phyloP scores from a whole-genome alignment of 2,888 invertebrate species.

The Rhagophthalmus giganteus region DNA sequence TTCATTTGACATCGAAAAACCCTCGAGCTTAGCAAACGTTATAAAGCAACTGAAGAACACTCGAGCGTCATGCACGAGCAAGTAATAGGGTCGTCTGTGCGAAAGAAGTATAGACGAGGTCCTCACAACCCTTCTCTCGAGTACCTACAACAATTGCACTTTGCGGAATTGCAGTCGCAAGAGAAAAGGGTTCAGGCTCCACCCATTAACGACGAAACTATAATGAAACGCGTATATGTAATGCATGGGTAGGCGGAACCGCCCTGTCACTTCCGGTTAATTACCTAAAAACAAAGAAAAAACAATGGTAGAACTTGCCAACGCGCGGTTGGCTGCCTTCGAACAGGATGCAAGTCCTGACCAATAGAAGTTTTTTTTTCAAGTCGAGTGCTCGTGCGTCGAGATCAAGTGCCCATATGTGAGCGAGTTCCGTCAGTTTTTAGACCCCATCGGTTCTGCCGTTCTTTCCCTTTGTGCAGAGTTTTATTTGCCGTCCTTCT shows the following conservation, averaged over 20 bases:
- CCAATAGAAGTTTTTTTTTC: slow-evolving; percentile 46
- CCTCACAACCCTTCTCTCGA: slow-evolving; percentile 21
- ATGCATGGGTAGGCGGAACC: slow-evolving; percentile 45
- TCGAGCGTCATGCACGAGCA: slow-evolving; percentile 11
- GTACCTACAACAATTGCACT: slow-evolving; percentile 32
- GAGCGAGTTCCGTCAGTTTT: slow-evolving; percentile 25
- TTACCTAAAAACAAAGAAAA: slow-evolving; percentile 50
- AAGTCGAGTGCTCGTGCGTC: slow-evolving; percentile 41
- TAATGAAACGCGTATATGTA: slow-evolving; percentile 46
- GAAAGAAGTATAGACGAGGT: slow-evolving; percentile 20
- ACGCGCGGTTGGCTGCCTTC: slow-evolving; percentile 49
- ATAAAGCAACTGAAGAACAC: slow-evolving; percentile 16
- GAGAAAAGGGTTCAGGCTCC: slow-evolving; percentile 41
- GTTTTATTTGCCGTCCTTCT: slow-evolving; percentile 9
- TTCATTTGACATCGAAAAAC: slow-evolving; percentile 11
- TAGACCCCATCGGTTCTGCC: slow-evolving; percentile 12
- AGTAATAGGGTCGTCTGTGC: slow-evolving; percentile 26
- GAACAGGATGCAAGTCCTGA: slow-evolving; percentile 43
- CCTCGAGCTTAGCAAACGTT: slow-evolving; percentile 3
- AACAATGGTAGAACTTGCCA: slow-evolving; percentile 46
- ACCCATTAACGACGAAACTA: slow-evolving; percentile 45
- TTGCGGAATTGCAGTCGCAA: slow-evolving; percentile 28
- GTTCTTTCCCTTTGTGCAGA: slow-evolving; percentile 10
- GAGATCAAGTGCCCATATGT: slow-evolving; percentile 40
- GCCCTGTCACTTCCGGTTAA: slow-evolving; percentile 52